A percentile compares a stretch with the other conserved stretches of the same genome.
Evolutionary conservation across 1,140 invertebrate genomes (phyloP).

Genomic region (Eueides isabella): DNA sequence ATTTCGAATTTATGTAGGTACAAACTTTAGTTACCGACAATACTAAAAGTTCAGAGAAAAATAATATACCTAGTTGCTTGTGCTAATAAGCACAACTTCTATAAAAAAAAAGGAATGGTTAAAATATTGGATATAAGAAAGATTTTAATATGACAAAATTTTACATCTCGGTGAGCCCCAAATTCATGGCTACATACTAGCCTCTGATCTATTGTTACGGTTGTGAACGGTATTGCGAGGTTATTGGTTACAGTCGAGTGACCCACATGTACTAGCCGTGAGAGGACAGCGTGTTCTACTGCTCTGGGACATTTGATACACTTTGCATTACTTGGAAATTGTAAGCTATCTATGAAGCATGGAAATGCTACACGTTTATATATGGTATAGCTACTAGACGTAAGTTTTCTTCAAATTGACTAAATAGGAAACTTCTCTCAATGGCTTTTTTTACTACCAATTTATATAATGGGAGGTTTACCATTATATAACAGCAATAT

Average conservation of each 20-base stretch:
- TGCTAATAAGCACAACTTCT: too few relatives aligned
- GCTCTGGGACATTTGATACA: slow-evolving; percentile 24
- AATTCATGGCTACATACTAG: slow-evolving; percentile 10
- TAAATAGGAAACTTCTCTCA: background rate
- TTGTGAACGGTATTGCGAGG: slow-evolving; percentile 36
- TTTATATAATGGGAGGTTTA: background rate
- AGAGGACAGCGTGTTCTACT: slow-evolving; percentile 29
- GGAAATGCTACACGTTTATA: background rate
- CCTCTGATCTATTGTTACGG: slow-evolving; percentile 36
- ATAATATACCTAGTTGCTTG: too few relatives aligned
- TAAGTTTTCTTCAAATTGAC: background rate
- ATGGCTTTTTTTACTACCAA: background rate
- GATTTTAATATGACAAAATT: slow-evolving; percentile 10
- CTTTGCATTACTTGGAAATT: slow-evolving; percentile 16
- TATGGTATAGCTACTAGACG: background rate
- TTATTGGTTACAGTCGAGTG: slow-evolving; percentile 40
- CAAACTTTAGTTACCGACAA: too few relatives aligned
- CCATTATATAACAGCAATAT: background rate
- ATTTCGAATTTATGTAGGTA: too few relatives aligned
- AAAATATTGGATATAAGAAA: background rate
- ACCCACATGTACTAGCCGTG: slow-evolving; percentile 44
- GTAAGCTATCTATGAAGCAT: background rate
- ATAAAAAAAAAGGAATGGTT: too few relatives aligned
- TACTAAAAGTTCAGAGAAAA: too few relatives aligned
- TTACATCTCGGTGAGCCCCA: slow-evolving; percentile 14